A percentile compares a stretch with the other conserved stretches of the same genome.
Conservation (phyloP, 2,888 invertebrate species). For the Drepanosiphum platanoidis region DNA sequence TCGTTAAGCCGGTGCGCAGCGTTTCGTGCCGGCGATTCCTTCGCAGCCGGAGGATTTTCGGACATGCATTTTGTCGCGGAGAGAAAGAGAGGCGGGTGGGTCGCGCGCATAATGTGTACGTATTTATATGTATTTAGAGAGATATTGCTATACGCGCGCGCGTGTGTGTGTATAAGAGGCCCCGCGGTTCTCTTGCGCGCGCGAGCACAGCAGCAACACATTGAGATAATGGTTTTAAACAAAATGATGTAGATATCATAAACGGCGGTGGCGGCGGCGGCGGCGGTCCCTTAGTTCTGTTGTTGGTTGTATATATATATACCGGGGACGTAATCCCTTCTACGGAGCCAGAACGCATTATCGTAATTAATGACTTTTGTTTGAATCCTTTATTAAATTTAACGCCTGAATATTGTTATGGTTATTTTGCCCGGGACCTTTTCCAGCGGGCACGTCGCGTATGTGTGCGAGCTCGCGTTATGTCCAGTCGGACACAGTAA, state of each 20-base stretch:
- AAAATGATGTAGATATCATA: conserved; percentile 62
- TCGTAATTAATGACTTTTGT: conserved; percentile 62
- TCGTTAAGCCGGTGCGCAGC: conserved; percentile 47
- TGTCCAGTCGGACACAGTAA: conserved; percentile 32
- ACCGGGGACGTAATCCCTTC: conserved; percentile 58
- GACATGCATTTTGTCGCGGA: conserved; percentile 1
- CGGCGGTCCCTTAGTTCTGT: conserved; percentile 58
- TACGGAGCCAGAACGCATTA: conserved; percentile 54
- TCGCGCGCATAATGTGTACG: not conserved
- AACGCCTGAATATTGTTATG: conserved; percentile 60
- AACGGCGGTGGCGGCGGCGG: conserved; percentile 52
- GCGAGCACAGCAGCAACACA: conserved; percentile 50
- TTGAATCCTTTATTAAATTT: conserved; percentile 62
- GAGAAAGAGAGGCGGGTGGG: not conserved
- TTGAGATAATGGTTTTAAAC: conserved; percentile 62
- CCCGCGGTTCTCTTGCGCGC: conserved; percentile 30
- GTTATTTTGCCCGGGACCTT: conserved; percentile 53
- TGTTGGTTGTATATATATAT: conserved; percentile 25
- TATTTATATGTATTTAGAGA: not conserved
- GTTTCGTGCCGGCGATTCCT: conserved; percentile 30
- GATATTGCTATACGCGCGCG: not conserved
- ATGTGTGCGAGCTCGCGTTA: not conserved
- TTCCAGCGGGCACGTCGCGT: conserved; percentile 39
- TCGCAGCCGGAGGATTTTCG: conserved; percentile 40
- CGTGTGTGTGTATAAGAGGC: conserved; percentile 20